Evolutionary conservation across 1,140 invertebrate species (phyloP), one percentile per base, ranked within the genome.

Genomic region (Stratiolaelaps scimitus): DNA sequence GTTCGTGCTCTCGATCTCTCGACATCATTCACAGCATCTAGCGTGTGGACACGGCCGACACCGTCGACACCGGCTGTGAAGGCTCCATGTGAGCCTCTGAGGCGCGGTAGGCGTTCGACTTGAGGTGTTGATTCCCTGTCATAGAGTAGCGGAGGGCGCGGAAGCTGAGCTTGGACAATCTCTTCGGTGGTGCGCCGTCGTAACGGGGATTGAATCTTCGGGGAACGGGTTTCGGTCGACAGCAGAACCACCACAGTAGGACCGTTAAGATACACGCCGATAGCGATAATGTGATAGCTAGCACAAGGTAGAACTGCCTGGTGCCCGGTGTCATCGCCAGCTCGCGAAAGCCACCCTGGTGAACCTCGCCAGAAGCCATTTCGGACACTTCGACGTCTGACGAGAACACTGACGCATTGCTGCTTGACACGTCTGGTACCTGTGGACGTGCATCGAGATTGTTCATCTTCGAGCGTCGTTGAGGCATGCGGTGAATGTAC

Each of bases 111-210:
- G 13, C 15, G 15, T 34, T 34, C 2, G 53, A 60, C 26, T 60
- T 60, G 26, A 60, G 15, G 13, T 60, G 53, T 29, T 26, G 26
- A 23, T 60, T 60, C 10, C 53, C 53, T 15, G 53, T 60, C 53
- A 60, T 60, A 1, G 53, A 60, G 23, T 60, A 34, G 5, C 53
- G 53, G 23, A 60, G 15, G 6, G 53, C 53, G 23, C 53, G 53
- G 53, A 60, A 60, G 34, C 53, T 60, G 26, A 60, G 34, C 23
- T 1, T 60, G 15, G 53, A 60, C 26, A 60, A 34, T 60, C 53
- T 15, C 20, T 60, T 60, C 53, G 53, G 53, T 26, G 53, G 53
- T 1, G 53, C 26, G 34, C 53, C 53, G 6, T 60, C 53, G 53
- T 60, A 60, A 23, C 53, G 53, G 13, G 53, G 53, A 26, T 60